phyloP scores from a whole-genome alignment of 2,888 invertebrate genomes.

The Craniophora ligustri region DNA sequence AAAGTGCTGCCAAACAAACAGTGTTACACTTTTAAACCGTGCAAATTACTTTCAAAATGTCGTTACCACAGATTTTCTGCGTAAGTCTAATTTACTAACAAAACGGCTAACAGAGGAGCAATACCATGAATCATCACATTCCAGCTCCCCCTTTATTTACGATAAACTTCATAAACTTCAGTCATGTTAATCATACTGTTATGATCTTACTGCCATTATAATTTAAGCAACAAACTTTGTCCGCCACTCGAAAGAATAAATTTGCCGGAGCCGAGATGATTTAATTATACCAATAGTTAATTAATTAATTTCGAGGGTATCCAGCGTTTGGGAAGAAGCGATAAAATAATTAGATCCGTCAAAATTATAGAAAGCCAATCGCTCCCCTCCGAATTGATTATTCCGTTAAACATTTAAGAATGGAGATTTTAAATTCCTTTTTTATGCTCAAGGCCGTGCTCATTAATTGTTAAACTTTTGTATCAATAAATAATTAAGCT shows the following conservation, averaged over 20 bases:
- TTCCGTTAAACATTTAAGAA: conserved; percentile 54
- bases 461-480: conserved; percentile 28
- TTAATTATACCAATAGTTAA: conserved; percentile 84
- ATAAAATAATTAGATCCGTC: conserved; percentile 84
- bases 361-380: conserved; percentile 83
- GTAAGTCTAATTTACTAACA: conserved; percentile 53
- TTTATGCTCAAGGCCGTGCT: conserved; percentile 18
- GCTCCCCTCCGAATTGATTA: conserved; percentile 74
- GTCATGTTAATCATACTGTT: conserved; percentile 57
- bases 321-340: conserved; percentile 71
- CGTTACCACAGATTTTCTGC: conserved; percentile 46
- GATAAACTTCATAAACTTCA: conserved; percentile 47
- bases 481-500: conserved; percentile 6
- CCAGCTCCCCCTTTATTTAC: conserved; percentile 45
- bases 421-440: conserved; percentile 64
- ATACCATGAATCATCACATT: conserved; percentile 51
- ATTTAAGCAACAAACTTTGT: conserved; percentile 64
- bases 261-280: conserved; percentile 69
- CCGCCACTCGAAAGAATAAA: conserved; percentile 66
- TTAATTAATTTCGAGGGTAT: conserved; percentile 81
- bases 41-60: conserved; percentile 47
- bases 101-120: conserved; percentile 40
- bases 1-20: conserved; percentile 33
- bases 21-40: conserved; percentile 37
- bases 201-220: conserved; percentile 61